Conservation (phyloP, 2,113 vertebrate genomes). For the cat (Felis catus) region DNA sequence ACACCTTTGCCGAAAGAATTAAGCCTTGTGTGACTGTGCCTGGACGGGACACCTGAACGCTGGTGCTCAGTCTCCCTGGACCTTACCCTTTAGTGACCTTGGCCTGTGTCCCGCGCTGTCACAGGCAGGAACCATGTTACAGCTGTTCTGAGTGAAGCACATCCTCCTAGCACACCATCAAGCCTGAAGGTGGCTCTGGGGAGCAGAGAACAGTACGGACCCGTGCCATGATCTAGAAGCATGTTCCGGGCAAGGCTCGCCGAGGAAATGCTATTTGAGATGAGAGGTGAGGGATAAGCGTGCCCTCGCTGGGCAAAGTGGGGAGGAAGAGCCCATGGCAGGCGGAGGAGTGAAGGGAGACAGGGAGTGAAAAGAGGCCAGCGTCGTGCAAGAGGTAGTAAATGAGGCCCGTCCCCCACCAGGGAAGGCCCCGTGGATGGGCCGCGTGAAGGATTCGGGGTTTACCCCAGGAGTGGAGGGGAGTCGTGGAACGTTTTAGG, state of each 20-base stretch:
- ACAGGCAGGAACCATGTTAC: not conserved
- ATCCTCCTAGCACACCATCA: not conserved
- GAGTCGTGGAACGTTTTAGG: not conserved
- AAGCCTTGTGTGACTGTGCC: too few species aligned
- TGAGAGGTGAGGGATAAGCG: not conserved
- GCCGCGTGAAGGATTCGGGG: not conserved
- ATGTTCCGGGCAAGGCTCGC: not conserved
- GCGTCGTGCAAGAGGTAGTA: not conserved
- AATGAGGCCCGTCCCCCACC: not conserved
- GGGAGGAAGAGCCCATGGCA: not conserved
- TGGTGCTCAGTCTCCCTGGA: too few species aligned
- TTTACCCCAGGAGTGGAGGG: not conserved
- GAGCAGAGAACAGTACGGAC: not conserved
- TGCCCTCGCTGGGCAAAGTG: too few species aligned
- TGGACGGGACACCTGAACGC: not conserved
- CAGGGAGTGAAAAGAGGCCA: not conserved
- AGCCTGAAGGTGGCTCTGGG: not conserved
- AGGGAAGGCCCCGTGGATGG: not conserved
- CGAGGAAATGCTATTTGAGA: not conserved
- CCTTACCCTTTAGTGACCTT: not conserved
- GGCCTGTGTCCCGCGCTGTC: not conserved
- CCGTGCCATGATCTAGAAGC: not conserved
- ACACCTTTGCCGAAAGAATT: not conserved
- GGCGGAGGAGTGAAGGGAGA: not conserved
- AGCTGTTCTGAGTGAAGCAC: not conserved